Conservation (phyloP, 2,888 invertebrate genomes). For the Tetramorium bicarinatum region DNA sequence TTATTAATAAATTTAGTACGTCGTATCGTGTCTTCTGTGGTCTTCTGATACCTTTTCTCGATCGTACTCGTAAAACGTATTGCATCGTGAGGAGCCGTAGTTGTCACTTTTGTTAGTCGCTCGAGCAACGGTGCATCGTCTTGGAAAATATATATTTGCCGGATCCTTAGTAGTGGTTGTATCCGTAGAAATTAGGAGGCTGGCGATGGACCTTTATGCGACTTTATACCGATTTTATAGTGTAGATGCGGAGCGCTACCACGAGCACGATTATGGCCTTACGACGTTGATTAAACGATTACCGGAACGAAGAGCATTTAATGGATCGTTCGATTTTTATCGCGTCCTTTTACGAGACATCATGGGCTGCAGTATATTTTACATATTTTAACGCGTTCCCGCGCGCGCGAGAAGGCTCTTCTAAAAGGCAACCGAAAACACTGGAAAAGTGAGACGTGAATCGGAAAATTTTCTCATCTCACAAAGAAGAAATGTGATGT, state of each 20-base stretch:
- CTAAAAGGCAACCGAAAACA: neutral
- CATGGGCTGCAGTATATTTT: constrained; percentile 22
- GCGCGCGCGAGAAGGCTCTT: neutral
- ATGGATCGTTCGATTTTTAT: constrained; percentile 67
- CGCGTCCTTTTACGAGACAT: constrained; percentile 43
- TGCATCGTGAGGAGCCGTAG: constrained; percentile 63
- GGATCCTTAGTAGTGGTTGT: constrained; percentile 57
- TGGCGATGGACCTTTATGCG: constrained; percentile 62
- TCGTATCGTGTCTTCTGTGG: constrained; percentile 33
- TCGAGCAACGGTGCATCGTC: constrained; percentile 17
- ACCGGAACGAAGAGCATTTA: constrained; percentile 68
- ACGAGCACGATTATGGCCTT: constrained; percentile 42
- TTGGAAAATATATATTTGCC: constrained; percentile 56
- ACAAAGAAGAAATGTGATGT: neutral
- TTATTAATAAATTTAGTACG: constrained; percentile 80
- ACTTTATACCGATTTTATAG: constrained; percentile 69
- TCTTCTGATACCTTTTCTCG: constrained; percentile 21
- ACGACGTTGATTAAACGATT: constrained; percentile 71
- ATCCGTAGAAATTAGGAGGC: constrained; percentile 69
- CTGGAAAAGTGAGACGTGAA: constrained; percentile 18
- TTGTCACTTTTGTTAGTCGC: constrained; percentile 69
- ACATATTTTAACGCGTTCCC: constrained; percentile 23
- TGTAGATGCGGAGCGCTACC: constrained; percentile 38
- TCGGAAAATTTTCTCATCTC: neutral
- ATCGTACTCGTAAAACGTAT: constrained; percentile 74